Evolutionary conservation across 1,140 invertebrate genomes (phyloP).

Genomic region (Caerostris darwini): DNA sequence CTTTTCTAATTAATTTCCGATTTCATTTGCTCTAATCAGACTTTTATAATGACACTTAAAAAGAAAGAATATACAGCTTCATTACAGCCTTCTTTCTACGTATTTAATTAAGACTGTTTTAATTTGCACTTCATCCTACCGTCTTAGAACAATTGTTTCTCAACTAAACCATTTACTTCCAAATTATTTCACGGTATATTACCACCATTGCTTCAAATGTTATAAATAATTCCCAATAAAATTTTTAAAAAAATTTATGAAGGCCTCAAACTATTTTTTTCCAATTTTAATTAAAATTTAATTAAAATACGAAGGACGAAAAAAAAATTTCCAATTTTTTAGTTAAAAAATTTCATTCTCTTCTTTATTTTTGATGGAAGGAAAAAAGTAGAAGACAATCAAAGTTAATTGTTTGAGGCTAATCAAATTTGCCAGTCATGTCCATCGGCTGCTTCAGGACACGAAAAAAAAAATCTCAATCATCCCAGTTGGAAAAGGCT

Average conservation of each 20-base stretch:
- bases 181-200: not conserved
- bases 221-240: not conserved
- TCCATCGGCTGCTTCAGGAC: not conserved
- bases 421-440: constrained; percentile 20
- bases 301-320: not conserved
- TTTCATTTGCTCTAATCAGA: no score
- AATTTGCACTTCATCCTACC: not conserved
- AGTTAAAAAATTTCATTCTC: not conserved
- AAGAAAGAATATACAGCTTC: not conserved
- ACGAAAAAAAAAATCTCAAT: constrained; percentile 2
- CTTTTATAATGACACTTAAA: not conserved
- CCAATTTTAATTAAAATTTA: no score
- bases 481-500: not conserved
- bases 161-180: not conserved
- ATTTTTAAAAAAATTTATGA: not conserved
- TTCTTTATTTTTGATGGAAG: not conserved
- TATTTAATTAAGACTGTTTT: not conserved
- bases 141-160: not conserved
- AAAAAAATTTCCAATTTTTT: not conserved
- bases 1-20: no score
- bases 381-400: not conserved
- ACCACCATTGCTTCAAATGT: not conserved
- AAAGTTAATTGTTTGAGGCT: constrained; percentile 20
- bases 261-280: not conserved
- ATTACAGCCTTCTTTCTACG: not conserved